Conservation (phyloP, 92 coral and sea anemone species). For the Epizoanthus stellaris region DNA sequence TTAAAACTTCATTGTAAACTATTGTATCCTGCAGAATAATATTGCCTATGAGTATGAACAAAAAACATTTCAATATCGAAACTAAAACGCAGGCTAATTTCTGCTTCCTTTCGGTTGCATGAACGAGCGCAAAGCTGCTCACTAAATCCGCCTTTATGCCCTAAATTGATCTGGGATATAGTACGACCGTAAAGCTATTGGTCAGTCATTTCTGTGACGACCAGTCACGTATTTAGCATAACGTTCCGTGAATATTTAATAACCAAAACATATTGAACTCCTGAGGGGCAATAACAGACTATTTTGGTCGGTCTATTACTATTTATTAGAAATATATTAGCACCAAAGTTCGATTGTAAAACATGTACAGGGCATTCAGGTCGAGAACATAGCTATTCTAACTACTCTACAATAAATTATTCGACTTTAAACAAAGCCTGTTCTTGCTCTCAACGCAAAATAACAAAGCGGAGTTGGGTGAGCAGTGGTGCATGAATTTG, state of each 20-base stretch:
- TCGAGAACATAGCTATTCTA: not conserved
- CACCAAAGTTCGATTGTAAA: not conserved
- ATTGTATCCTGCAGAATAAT: not conserved
- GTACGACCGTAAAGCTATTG: not conserved
- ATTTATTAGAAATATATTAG: not conserved
- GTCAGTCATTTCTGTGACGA: constrained; percentile 4
- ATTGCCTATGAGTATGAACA: not conserved
- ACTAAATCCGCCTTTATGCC: constrained; percentile 1
- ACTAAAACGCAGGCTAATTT: not conserved
- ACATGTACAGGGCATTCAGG: not conserved
- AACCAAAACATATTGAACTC: constrained; percentile 17
- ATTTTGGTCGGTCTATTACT: not conserved
- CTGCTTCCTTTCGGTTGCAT: not conserved
- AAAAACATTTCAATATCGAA: not conserved
- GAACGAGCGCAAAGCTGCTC: not conserved
- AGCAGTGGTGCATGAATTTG: constrained; percentile 36
- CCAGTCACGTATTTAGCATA: constrained; percentile 25
- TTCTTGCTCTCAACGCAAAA: not conserved
- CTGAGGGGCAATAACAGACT: not conserved
- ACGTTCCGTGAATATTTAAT: constrained; percentile 30
- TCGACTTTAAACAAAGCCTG: constrained; percentile 17
- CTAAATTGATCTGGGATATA: not conserved
- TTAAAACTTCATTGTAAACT: not conserved
- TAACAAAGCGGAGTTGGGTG: constrained; percentile 12
- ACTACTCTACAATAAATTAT: not conserved